Percentiles rank a stretch among this genome's conserved stretches.
Evolutionary conservation across 2,113 vertebrate species (phyloP).

Genomic region (Ochotona princeps): DNA sequence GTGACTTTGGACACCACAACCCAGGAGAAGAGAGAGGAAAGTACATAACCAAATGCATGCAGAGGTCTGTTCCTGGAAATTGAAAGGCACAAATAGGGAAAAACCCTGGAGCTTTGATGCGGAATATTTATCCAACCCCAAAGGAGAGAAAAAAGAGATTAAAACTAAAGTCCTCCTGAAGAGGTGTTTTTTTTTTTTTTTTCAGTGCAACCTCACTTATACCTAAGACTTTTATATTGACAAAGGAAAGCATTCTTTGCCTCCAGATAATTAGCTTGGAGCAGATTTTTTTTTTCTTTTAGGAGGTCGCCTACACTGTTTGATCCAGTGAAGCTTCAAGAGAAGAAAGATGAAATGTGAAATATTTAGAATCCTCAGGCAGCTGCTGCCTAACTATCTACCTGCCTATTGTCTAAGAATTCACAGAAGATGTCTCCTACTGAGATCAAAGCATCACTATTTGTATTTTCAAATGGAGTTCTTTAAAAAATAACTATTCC

Average conservation of each 20-base stretch:
- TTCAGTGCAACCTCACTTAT: background rate
- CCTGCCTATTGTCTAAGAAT: constrained; percentile 66
- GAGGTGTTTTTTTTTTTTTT: constrained; percentile 5
- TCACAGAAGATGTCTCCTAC: constrained; percentile 45
- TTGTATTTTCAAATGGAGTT: constrained; percentile 48
- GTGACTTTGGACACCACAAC: background rate
- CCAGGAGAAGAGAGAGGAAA: background rate
- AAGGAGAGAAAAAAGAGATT: background rate
- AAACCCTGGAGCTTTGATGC: background rate
- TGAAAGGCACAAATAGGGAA: background rate
- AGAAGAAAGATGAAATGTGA: constrained; percentile 63
- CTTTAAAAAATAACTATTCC: constrained; percentile 39
- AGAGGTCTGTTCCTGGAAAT: background rate
- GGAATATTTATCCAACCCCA: background rate
- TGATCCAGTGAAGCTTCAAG: constrained; percentile 58
- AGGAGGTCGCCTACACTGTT: constrained; percentile 30
- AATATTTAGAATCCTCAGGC: constrained; percentile 65
- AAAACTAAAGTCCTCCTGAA: background rate
- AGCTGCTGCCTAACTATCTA: constrained; percentile 58
- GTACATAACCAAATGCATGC: background rate
- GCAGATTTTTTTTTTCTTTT: background rate
- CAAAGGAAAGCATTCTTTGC: constrained; percentile 54
- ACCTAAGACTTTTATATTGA: constrained; percentile 32
- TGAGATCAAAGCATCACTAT: constrained; percentile 60
- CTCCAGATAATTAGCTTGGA: constrained; percentile 57